phyloP scores from a whole-genome alignment of 2,888 invertebrate genomes.

The Atethmia centrago region DNA sequence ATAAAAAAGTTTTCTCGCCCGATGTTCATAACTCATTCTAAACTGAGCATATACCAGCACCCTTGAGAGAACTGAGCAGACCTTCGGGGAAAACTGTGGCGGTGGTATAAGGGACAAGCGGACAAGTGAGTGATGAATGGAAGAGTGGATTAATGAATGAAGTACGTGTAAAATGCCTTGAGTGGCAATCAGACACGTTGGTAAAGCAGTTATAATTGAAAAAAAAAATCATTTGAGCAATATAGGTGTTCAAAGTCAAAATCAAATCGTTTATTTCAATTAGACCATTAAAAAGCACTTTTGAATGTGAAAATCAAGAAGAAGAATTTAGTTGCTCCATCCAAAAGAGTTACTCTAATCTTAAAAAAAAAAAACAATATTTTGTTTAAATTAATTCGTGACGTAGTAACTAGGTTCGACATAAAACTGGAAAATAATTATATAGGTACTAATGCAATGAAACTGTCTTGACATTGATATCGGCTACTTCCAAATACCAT shows the following conservation, averaged over 20 bases:
- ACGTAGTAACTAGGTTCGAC: too few relatives aligned
- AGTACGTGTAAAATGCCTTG: neutral
- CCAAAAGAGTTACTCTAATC: too few relatives aligned
- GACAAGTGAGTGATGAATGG: neutral
- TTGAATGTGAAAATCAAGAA: too few relatives aligned
- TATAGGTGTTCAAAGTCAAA: neutral
- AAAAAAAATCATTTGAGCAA: neutral
- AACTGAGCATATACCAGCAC: slow-evolving; percentile 72
- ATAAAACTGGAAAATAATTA: too few relatives aligned
- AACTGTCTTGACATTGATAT: too few relatives aligned
- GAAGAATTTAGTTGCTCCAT: too few relatives aligned
- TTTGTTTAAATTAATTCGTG: too few relatives aligned
- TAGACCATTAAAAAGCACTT: too few relatives aligned
- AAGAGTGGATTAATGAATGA: neutral
- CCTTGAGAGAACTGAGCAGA: slow-evolving; percentile 70
- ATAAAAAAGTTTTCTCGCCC: slow-evolving; percentile 69
- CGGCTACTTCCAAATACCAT: too few relatives aligned
- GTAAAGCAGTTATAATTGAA: neutral
- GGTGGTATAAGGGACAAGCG: slow-evolving; percentile 40
- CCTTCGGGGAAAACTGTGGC: slow-evolving; percentile 61
- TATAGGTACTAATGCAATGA: too few relatives aligned
- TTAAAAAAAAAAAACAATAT: too few relatives aligned
- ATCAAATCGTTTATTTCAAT: too few relatives aligned
- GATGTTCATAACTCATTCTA: slow-evolving; percentile 78
- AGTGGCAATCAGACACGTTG: neutral